Percentiles rank a stretch among this genome's conserved stretches.
These are phyloP conservation scores for Bolinopsis microptera DNA, from an alignment of 37 sponge, comb jelly and placozoan genomes.

Conservation along the genomic window DNA sequence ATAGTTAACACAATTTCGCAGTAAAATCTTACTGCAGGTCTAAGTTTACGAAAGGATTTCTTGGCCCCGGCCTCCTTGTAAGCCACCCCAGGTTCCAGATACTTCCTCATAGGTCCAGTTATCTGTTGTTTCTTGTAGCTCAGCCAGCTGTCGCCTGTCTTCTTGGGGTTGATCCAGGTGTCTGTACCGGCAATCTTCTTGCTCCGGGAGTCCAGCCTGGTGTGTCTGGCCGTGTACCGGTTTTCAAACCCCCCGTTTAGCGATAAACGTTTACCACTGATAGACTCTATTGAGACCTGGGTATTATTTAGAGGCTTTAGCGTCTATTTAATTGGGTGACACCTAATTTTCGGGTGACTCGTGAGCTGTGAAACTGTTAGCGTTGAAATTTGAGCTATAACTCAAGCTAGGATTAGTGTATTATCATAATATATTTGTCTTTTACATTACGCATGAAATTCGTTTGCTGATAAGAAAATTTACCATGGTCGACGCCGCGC, in stretches of 20 bases:
- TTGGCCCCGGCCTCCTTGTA: not conserved
- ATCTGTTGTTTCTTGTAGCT: not conserved
- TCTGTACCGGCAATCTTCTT: not conserved
- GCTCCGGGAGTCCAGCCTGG: not conserved
- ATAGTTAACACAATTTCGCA: too few species aligned
- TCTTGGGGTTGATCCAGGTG: not conserved
- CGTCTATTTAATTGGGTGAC: too few species aligned
- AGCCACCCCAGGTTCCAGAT: not conserved
- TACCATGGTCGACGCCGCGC: too few species aligned
- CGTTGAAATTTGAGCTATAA: too few species aligned
- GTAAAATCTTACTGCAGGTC: too few species aligned
- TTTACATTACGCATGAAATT: too few species aligned
- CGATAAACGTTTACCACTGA: not conserved
- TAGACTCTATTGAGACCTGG: not conserved
- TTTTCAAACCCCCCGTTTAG: not conserved
- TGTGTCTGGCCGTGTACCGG: not conserved
- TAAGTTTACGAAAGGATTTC: not conserved
- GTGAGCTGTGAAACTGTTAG: too few species aligned
- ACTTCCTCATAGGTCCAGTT: not conserved
- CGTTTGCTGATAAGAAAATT: too few species aligned
- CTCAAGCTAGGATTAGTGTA: too few species aligned
- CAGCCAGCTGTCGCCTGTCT: not conserved
- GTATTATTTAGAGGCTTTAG: too few species aligned
- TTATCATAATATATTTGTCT: too few species aligned
- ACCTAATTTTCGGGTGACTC: too few species aligned